These are phyloP conservation scores for Typhlomys cinereus DNA, from an alignment of 2,113 vertebrate genomes.

Conservation along the genomic window DNA sequence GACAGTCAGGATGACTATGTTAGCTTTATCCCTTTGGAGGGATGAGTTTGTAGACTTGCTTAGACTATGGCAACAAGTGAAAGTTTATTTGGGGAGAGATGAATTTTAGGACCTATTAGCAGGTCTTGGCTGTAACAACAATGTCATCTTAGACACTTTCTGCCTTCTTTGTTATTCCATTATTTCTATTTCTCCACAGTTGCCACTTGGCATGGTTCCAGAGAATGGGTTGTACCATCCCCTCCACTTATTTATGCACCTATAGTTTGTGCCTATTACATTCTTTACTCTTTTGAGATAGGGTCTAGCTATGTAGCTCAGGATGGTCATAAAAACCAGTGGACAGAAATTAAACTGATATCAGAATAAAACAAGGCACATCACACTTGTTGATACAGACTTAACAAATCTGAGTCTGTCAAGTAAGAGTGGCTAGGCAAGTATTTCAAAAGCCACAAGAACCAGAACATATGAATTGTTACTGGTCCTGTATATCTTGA, in stretches of 20 bases:
- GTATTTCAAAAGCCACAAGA: not conserved
- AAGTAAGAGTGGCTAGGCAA: not conserved
- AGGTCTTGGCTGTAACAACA: not conserved
- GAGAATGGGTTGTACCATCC: not conserved
- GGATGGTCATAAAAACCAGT: not conserved
- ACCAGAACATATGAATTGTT: not conserved
- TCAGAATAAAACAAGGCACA: not conserved
- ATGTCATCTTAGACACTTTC: not conserved
- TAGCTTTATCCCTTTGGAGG: not conserved
- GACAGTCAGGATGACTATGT: not conserved
- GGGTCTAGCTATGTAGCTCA: not conserved
- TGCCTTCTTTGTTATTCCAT: not conserved
- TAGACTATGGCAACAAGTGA: conserved; percentile 17
- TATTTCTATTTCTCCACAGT: not conserved
- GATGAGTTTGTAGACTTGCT: not conserved
- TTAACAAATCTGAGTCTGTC: not conserved
- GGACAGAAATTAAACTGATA: not conserved
- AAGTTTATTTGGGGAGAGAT: not conserved
- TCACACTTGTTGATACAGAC: not conserved
- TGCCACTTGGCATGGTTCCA: not conserved
- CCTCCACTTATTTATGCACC: conserved; percentile 1
- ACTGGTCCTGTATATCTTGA: not conserved
- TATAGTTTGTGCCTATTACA: not conserved
- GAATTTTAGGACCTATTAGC: not conserved
- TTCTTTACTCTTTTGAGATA: not conserved